phyloP scores from a whole-genome alignment of 1,140 invertebrate genomes.

The Solen grandis region DNA sequence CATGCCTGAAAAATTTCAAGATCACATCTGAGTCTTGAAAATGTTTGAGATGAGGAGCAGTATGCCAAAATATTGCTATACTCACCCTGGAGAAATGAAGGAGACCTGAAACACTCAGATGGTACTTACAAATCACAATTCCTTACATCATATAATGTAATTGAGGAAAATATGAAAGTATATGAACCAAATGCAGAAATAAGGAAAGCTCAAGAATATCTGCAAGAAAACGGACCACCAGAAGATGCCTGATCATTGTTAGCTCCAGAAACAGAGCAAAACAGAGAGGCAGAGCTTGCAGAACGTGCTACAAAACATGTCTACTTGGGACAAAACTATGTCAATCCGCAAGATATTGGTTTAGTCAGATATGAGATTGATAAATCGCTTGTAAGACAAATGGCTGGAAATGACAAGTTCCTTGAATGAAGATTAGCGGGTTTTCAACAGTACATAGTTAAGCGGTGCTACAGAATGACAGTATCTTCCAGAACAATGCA shows the following conservation, averaged over 20 bases:
- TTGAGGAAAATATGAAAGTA: not conserved
- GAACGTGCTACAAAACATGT: not conserved
- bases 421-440: not conserved
- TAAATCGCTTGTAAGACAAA: not conserved
- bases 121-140: not conserved
- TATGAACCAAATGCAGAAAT: not conserved
- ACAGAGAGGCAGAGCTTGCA: not conserved
- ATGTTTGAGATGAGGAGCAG: not conserved
- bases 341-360: not conserved
- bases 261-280: not conserved
- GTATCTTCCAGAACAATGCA: not conserved
- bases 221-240: not conserved
- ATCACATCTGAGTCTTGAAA: not conserved
- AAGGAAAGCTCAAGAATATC: not conserved
- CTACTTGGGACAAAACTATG: not conserved
- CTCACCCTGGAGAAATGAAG: not conserved
- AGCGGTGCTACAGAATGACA: not conserved
- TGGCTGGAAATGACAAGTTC: not conserved
- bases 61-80: not conserved
- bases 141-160: not conserved
- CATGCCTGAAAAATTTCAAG: not conserved
- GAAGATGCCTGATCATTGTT: not conserved
- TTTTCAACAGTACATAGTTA: not conserved
- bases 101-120: not conserved
- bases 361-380: not conserved